Percentiles rank a stretch among this genome's conserved stretches.
These are phyloP conservation scores for Drosophila tsacasi DNA, from an alignment of 1,140 invertebrate genomes.

Conservation along the genomic window DNA sequence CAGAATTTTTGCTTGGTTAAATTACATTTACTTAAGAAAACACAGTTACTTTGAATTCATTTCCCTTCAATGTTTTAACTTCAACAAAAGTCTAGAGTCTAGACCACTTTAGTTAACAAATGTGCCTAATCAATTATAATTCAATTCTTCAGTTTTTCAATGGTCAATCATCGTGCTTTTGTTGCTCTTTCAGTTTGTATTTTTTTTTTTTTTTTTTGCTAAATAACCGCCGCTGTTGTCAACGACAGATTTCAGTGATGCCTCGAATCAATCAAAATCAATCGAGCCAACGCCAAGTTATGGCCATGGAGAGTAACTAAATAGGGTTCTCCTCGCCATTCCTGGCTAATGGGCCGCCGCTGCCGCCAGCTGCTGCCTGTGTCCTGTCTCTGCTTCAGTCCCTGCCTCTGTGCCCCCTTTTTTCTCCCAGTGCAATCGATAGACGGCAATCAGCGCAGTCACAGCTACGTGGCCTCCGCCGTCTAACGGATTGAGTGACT, in stretches of 20 bases:
- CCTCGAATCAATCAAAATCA: constrained; percentile 51
- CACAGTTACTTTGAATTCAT: neutral
- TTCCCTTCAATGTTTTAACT: no score
- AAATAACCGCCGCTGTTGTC: constrained; percentile 13
- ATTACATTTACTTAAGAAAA: neutral
- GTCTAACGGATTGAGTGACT: constrained; percentile 80
- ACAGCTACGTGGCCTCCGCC: constrained; percentile 66
- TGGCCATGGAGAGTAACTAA: constrained; percentile 45
- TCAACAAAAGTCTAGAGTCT: neutral
- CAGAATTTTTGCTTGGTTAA: neutral
- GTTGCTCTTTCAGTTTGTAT: neutral
- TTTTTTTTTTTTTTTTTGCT: neutral
- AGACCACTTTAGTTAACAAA: constrained; percentile 8
- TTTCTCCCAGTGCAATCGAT: constrained; percentile 51
- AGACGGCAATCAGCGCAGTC: constrained; percentile 61
- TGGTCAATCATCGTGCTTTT: constrained; percentile 7
- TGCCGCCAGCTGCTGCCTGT: constrained; percentile 27
- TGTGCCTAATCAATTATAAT: constrained; percentile 19
- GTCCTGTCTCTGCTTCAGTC: neutral
- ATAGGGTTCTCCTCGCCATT: constrained; percentile 39
- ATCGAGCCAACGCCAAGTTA: constrained; percentile 32
- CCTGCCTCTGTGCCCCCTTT: neutral
- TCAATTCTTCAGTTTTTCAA: constrained; percentile 7
- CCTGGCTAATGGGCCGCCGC: constrained; percentile 40
- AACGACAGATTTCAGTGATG: constrained; percentile 39